A percentile compares a stretch with the other conserved stretches of the same genome.
Evolutionary conservation across 1,140 invertebrate genomes (phyloP).

Genomic region (Macrocentrus cingulum): DNA sequence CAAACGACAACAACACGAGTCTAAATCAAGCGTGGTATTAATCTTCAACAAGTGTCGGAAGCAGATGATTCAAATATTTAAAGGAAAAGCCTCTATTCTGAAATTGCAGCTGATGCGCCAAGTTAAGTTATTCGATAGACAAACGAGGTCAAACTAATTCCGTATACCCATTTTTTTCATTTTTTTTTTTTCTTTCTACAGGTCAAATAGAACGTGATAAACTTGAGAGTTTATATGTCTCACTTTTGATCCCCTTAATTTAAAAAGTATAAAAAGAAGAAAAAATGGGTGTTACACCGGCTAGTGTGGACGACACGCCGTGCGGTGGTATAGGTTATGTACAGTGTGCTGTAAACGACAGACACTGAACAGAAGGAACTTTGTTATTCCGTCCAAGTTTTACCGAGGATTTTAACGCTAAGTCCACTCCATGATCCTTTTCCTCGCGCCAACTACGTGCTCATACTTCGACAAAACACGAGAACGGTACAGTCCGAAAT

Average conservation of each 20-base stretch:
- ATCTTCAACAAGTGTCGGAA: too few species aligned
- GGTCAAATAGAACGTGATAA: background rate
- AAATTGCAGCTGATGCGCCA: too few species aligned
- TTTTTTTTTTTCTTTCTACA: slow-evolving; percentile 10
- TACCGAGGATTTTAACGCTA: slow-evolving; percentile 55
- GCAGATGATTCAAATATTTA: too few species aligned
- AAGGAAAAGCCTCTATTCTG: too few species aligned
- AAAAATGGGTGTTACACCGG: too few species aligned
- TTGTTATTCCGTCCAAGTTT: slow-evolving; percentile 58
- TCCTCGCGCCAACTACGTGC: slow-evolving; percentile 54
- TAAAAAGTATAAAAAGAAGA: slow-evolving; percentile 12
- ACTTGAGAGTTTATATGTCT: slow-evolving; percentile 2
- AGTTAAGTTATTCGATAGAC: too few species aligned
- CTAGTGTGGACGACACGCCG: background rate
- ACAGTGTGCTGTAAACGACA: too few species aligned
- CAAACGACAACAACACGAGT: background rate
- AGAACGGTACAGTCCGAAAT: slow-evolving; percentile 48
- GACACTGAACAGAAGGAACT: too few species aligned
- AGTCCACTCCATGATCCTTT: slow-evolving; percentile 59
- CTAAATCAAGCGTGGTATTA: too few species aligned
- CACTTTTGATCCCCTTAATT: slow-evolving; percentile 18
- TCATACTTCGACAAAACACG: slow-evolving; percentile 58
- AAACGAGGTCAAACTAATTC: too few species aligned
- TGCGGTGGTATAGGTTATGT: too few species aligned
- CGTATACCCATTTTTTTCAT: background rate